A percentile compares a stretch with the other conserved stretches of the same genome.
Conservation (phyloP, 2,888 invertebrate genomes). For the Sycophila texana region DNA sequence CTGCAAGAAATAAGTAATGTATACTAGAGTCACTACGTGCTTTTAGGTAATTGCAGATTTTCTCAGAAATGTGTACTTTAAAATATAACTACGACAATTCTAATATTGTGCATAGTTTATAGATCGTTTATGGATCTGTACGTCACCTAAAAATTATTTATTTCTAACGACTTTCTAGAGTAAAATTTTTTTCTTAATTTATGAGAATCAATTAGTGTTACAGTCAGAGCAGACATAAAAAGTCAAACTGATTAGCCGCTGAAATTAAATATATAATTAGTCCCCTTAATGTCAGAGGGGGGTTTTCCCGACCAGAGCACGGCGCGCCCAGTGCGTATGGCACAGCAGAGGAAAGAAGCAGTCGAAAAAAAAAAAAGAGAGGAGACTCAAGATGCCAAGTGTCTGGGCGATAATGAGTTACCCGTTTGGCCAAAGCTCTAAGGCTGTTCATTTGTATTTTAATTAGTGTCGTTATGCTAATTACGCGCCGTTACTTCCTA, state of each 20-base stretch:
- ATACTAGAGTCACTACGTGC: no score
- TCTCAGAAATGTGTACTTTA: no score
- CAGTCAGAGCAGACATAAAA: conserved; percentile 2
- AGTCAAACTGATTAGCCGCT: conserved; percentile 26
- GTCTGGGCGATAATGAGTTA: conserved; percentile 73
- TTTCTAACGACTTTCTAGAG: no score
- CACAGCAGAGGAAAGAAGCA: conserved; percentile 42
- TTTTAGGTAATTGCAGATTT: no score
- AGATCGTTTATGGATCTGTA: no score
- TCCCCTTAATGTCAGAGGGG: conserved; percentile 63
- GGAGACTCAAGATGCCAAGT: conserved; percentile 61
- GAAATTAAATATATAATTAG: conserved; percentile 69
- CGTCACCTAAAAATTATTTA: no score
- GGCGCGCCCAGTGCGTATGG: background rate
- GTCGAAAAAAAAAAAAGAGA: conserved; percentile 58
- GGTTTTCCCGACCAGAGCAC: conserved; percentile 35
- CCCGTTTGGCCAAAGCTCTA: conserved; percentile 77
- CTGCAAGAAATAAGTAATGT: background rate
- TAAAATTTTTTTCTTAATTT: no score
- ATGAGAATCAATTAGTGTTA: background rate
- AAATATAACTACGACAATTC: no score
- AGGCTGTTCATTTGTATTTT: conserved; percentile 85
- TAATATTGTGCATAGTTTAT: no score
- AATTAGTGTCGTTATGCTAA: conserved; percentile 83
- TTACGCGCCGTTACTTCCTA: conserved; percentile 73